phyloP scores from a whole-genome alignment of 2,888 invertebrate species.

The Cantharis rustica region DNA sequence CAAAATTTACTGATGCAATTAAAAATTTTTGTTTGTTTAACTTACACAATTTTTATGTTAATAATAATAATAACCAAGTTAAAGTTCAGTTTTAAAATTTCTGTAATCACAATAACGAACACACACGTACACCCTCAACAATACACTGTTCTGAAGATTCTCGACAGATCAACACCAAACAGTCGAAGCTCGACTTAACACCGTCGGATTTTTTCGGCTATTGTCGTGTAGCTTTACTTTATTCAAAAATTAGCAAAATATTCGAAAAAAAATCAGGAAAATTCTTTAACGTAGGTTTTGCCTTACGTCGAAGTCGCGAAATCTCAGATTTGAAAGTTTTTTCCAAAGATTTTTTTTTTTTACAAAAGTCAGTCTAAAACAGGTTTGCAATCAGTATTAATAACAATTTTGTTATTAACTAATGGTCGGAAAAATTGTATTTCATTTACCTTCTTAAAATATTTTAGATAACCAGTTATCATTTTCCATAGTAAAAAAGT shows the following conservation, averaged over 20 bases:
- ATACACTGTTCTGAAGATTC: conserved; percentile 20
- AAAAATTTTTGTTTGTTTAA: neutral
- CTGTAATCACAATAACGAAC: conserved; percentile 8
- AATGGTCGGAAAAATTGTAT: neutral
- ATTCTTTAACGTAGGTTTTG: neutral
- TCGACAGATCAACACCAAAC: conserved; percentile 25
- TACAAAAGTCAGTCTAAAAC: neutral
- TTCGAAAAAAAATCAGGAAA: neutral
- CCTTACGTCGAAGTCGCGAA: neutral
- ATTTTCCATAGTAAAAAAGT: neutral
- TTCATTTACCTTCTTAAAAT: neutral
- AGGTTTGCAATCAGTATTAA: neutral
- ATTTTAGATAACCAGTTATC: neutral
- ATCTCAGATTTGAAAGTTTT: neutral
- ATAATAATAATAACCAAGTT: neutral
- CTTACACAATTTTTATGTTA: neutral
- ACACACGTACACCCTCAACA: conserved; percentile 11
- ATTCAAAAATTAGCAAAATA: neutral
- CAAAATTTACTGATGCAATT: neutral
- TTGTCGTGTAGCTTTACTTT: neutral
- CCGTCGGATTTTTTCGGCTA: conserved; percentile 6
- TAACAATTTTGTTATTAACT: neutral
- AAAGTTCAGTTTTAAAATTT: neutral
- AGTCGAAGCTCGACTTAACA: conserved; percentile 22
- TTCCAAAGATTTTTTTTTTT: neutral